These are phyloP conservation scores for Styela clava DNA, from an alignment of 23 tunicate species.

Conservation along the genomic window DNA sequence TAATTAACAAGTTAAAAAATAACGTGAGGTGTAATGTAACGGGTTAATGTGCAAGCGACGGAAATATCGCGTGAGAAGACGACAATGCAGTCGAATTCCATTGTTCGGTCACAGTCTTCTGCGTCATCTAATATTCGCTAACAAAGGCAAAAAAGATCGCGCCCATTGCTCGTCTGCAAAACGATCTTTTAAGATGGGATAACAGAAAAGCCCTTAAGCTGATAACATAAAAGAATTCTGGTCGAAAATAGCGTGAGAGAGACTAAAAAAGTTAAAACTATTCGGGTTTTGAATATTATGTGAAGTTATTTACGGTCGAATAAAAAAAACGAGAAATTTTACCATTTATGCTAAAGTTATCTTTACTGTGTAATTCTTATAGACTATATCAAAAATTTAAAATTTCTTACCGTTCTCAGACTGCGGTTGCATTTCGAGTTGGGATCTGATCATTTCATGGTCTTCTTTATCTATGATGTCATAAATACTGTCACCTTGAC, in stretches of 20 bases:
- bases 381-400: no score
- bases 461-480: conserved; percentile 96
- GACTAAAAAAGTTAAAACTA: not conserved
- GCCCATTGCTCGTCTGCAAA: no score
- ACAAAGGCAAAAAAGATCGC: no score
- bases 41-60: not conserved
- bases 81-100: not conserved
- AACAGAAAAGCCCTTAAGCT: no score
- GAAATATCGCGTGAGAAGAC: not conserved
- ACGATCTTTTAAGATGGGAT: not conserved
- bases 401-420: conserved; percentile 44
- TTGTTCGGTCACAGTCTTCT: not conserved
- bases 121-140: not conserved
- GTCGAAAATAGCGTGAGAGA: not conserved
- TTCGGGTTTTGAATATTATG: no score
- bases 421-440: conserved; percentile 80
- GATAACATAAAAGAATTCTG: no score
- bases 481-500: conserved; percentile 94
- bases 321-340: not conserved
- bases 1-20: no score
- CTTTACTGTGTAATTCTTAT: no score
- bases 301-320: no score
- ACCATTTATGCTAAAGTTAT: not conserved
- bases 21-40: no score
- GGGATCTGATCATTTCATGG: conserved; percentile 91